These are phyloP conservation scores for Rallus crepitans DNA, from an alignment of 2,797 vertebrate genomes.

Conservation along the genomic window DNA sequence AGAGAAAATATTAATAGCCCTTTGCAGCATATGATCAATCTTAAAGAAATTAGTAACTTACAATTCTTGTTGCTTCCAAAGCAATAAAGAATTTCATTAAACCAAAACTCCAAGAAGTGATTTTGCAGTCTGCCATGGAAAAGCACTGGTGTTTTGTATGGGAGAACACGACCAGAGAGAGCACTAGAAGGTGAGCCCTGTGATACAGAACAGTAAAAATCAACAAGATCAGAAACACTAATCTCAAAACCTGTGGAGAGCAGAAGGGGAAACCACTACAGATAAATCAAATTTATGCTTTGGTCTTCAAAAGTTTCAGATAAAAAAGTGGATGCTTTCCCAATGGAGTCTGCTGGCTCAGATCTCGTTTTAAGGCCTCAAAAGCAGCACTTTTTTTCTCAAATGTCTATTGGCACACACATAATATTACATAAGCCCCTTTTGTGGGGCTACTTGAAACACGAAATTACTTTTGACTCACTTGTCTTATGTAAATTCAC, in stretches of 20 bases:
- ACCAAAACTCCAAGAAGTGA: background rate
- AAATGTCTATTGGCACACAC: background rate
- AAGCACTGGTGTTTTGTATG: background rate
- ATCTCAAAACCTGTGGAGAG: background rate
- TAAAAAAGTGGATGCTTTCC: conserved; percentile 9
- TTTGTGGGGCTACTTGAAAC: conserved; percentile 14
- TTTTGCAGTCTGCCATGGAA: background rate
- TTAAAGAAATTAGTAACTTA: conserved; percentile 10
- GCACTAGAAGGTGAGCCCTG: background rate
- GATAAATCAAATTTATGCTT: background rate
- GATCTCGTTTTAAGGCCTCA: background rate
- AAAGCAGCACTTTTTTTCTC: background rate
- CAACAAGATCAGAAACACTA: background rate
- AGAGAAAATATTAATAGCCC: conserved; percentile 17
- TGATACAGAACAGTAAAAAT: background rate
- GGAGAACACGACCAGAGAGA: background rate
- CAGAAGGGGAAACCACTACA: background rate
- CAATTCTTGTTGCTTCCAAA: background rate
- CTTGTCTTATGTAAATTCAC: background rate
- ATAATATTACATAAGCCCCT: background rate
- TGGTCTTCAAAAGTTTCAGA: background rate
- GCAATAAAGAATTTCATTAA: background rate
- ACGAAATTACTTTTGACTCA: conserved; percentile 19
- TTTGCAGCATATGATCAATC: background rate
- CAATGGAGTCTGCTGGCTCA: background rate